Evolutionary conservation across 2,888 invertebrate species (phyloP), one percentile per base, ranked within the genome.

Genomic region (Mayetiola destructor): DNA sequence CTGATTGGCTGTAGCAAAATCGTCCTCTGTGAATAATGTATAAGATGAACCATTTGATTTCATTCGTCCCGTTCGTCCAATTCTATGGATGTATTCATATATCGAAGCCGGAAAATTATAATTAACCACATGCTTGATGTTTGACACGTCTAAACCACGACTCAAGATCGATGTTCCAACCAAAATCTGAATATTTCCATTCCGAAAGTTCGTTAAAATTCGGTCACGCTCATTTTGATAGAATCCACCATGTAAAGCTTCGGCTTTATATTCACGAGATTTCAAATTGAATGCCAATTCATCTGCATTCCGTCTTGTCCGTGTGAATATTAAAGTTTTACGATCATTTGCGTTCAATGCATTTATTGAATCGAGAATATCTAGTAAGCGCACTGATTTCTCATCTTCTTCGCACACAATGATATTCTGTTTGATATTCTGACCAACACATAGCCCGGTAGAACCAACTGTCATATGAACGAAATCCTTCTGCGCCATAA

Each of bases 111-210:
- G 94, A 74, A 92, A 95, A 76, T 94, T 94, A 77, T 86, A 93
- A 77, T 94, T 95, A 71, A 94, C 89, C 63, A 95, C 94, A 76
- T 86, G 92, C 76, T 91, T 92, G 67, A 95, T 91, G 69, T 93
- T 93, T 72, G 92, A 91, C 68, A 94, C 93, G 82, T 94, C 93
- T 73, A 95, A 78, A 68, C 95, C 94, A 69, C 94, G 80, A 56
- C 96, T 94, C 63, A 96, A 96, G 68, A 96, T 96, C 77, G 96
- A 96, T 61, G 96, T 96, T 66, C 96, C 96, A 63, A 96, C 89
- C 64, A 96, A 78, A 69, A 96, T 93, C 63, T 84, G 84, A 58
- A 86, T 84, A 73, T 87, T 83, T 63, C 89, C 89, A 66, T 82
- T 84, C 65, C 91, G 82, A 75, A 93, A 93, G 71, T 92, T 92